Evolutionary conservation across 2,888 invertebrate genomes (phyloP), one percentile per base, ranked within the genome.

Genomic region (Mylabris sibirica): DNA sequence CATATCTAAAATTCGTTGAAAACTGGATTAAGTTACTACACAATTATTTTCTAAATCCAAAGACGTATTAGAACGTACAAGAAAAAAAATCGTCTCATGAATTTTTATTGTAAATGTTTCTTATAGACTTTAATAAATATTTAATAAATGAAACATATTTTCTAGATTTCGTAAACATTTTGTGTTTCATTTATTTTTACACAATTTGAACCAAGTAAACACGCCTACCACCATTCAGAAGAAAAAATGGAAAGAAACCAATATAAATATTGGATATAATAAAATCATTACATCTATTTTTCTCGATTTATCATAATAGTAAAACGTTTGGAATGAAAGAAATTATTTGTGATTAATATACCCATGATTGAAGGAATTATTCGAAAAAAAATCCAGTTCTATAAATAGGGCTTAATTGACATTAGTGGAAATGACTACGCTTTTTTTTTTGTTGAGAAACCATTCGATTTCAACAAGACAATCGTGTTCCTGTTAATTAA

Each of bases 401-500:
- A 44, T 44, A 44, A 44, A 44, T 44, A 44, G 17, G 5, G n/a
- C n/a, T 44, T 44, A 44, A 44, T 44, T 17, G 44, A 44, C 5
- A n/a, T 17, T 6, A 44, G 12, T 44, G 44, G 12, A 44, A 44
- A 11, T 17, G n/a, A 4, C 0, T 44, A 1, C 5, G n/a, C 2
- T 44, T 44, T 44, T 14, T 38, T 38, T 38, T 38, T 44, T 44
- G 44, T 11, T 44, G 44, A 0, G 8, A 44, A 44, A 44, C 44
- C 44, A 44, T 44, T 44, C n/a, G 17, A 44, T 44, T 44, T 44
- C 44, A 17, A 17, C 41, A 41, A 44, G 44, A 17, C 44, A 44
- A 4, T 44, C 44, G n/a, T 44, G 44, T 17, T 17, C 44, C 44
- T 44, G 44, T 44, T 44, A 44, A 44, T 44, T 44, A 44, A 44